Conservation (phyloP, 2,797 vertebrate genomes). For the Passerculus sandwichensis region DNA sequence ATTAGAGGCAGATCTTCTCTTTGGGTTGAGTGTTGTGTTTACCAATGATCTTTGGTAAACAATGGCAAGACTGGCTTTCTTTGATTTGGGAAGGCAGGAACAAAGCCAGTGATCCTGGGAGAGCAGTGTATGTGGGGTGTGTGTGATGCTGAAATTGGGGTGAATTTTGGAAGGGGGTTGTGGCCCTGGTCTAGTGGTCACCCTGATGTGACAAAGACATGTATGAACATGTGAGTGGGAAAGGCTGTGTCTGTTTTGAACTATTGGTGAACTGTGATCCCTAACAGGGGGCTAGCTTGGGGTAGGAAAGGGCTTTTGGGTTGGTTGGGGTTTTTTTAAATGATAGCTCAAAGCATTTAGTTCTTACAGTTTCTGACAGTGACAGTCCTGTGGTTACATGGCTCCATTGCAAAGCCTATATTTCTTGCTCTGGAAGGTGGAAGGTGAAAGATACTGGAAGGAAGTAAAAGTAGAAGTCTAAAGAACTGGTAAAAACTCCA, state of each 20-base stretch:
- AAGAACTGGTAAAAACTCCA: not conserved
- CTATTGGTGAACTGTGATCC: not conserved
- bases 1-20: not conserved
- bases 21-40: not conserved
- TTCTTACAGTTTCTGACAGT: not conserved
- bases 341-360: not conserved
- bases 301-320: not conserved
- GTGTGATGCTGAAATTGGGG: not conserved
- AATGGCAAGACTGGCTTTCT: not conserved
- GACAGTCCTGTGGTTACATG: not conserved
- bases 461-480: not conserved
- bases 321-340: not conserved
- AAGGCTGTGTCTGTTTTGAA: not conserved
- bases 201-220: not conserved
- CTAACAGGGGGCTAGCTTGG: not conserved
- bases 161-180: not conserved
- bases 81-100: not conserved
- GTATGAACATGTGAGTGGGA: accelerated
- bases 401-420: not conserved
- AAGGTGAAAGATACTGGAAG: not conserved
- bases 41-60: not conserved
- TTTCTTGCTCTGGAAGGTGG: not conserved
- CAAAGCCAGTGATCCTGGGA: not conserved
- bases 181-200: accelerated
- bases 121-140: accelerated